These are phyloP conservation scores for Artibeus lituratus DNA, from an alignment of 2,797 vertebrate genomes.

Conservation along the genomic window DNA sequence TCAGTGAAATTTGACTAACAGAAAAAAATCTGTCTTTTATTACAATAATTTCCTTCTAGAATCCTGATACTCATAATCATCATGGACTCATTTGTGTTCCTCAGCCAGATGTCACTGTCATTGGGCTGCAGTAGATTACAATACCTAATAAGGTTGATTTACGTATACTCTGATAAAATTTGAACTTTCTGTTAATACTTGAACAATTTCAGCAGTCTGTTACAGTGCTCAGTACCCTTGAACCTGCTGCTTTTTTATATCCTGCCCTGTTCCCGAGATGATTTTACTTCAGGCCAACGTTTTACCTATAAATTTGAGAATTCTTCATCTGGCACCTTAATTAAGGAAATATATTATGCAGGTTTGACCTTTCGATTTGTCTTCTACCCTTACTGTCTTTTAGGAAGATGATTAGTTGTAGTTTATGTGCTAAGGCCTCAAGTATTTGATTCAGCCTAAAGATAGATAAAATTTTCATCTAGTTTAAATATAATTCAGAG, in stretches of 20 bases:
- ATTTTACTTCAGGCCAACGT: conserved; percentile 29
- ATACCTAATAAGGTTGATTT: conserved; percentile 62
- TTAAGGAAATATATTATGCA: conserved; percentile 34
- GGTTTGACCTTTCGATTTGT: conserved; percentile 55
- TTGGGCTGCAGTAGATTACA: conserved; percentile 17
- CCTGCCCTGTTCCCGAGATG: neutral
- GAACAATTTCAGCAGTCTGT: conserved; percentile 52
- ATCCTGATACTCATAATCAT: conserved; percentile 11
- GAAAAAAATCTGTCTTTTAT: neutral
- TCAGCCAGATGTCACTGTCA: conserved; percentile 34
- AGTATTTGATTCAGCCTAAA: conserved; percentile 24
- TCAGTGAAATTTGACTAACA: neutral
- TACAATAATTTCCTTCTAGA: conserved; percentile 41
- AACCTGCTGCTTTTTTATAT: conserved; percentile 40
- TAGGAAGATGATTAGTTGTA: conserved; percentile 12
- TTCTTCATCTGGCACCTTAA: conserved; percentile 42
- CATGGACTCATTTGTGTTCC: conserved; percentile 30
- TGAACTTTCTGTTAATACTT: conserved; percentile 48
- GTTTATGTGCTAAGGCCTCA: conserved; percentile 3
- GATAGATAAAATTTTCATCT: conserved; percentile 44
- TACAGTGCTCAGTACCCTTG: neutral
- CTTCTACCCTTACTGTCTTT: conserved; percentile 10
- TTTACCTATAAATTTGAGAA: conserved; percentile 55
- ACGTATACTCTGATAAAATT: conserved; percentile 36
- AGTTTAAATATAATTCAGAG: conserved; percentile 51